These are phyloP conservation scores for Drosophila fulvimacula DNA, from an alignment of 2,888 invertebrate species.

Conservation along the genomic window DNA sequence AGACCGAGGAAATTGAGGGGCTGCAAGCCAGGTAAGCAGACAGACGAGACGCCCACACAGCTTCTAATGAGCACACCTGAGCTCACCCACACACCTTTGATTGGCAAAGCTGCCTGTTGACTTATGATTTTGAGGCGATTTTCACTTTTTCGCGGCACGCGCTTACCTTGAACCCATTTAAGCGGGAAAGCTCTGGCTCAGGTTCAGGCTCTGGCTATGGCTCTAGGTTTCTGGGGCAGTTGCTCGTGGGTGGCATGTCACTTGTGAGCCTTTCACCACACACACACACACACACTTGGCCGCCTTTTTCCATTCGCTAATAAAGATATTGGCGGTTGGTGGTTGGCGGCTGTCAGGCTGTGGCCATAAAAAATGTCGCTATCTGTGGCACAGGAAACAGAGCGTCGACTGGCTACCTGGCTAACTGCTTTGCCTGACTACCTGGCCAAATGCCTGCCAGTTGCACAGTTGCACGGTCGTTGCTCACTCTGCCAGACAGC, in stretches of 20 bases:
- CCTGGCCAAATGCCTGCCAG: conserved; percentile 44
- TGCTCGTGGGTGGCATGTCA: conserved; percentile 65
- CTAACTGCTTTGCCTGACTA: conserved; percentile 28
- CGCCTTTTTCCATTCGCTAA: conserved; percentile 59
- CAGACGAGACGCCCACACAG: conserved; percentile 6
- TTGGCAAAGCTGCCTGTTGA: conserved; percentile 31
- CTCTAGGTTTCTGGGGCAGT: conserved; percentile 74
- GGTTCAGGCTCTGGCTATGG: conserved; percentile 27
- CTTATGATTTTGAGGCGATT: conserved; percentile 41
- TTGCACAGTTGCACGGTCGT: conserved; percentile 13
- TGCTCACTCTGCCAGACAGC: conserved; percentile 32
- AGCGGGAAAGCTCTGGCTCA: conserved; percentile 20
- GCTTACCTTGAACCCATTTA: conserved; percentile 66
- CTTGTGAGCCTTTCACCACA: conserved; percentile 65
- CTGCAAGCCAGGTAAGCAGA: conserved; percentile 94
- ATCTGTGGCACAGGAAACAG: conserved; percentile 74
- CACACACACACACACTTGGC: conserved; percentile 25
- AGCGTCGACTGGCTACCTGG: conserved; percentile 18
- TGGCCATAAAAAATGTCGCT: conserved; percentile 70
- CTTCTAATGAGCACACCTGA: conserved; percentile 44
- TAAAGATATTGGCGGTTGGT: conserved; percentile 66
- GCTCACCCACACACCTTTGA: conserved; percentile 34
- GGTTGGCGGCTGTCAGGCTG: conserved; percentile 46
- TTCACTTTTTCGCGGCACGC: conserved; percentile 56
- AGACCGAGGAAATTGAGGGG: conserved; percentile 98